Evolutionary conservation across 35 echinoderm and acorn worm species (phyloP).

Genomic region (Diadema setosum): DNA sequence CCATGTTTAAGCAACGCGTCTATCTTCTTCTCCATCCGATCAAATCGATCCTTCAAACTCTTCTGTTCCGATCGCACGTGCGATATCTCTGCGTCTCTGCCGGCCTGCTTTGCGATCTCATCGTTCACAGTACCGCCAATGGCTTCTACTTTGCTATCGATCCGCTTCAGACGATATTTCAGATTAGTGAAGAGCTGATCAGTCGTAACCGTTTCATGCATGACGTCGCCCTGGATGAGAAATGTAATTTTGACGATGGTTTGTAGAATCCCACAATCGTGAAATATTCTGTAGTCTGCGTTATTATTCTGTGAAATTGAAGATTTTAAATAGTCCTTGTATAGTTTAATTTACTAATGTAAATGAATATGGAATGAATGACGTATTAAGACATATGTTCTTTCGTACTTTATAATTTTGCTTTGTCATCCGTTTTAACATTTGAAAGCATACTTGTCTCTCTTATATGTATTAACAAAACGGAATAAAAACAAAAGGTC

Average conservation of each 20-base stretch:
- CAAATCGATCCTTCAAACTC: not conserved
- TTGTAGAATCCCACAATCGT: not conserved
- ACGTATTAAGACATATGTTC: not conserved
- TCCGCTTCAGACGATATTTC: not conserved
- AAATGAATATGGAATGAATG: too few relatives aligned
- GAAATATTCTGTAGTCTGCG: not conserved
- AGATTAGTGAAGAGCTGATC: not conserved
- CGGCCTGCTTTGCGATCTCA: not conserved
- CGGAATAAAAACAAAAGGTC: too few relatives aligned
- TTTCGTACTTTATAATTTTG: not conserved
- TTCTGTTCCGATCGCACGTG: not conserved
- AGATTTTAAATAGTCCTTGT: not conserved
- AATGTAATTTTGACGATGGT: not conserved
- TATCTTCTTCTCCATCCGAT: not conserved
- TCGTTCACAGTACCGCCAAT: not conserved
- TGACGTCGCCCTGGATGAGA: not conserved
- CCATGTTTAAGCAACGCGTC: not conserved
- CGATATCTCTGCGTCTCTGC: not conserved
- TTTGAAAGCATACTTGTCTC: too few relatives aligned
- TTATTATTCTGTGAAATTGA: not conserved
- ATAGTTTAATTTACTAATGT: too few relatives aligned
- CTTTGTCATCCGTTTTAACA: too few relatives aligned
- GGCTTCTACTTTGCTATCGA: not conserved
- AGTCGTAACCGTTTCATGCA: not conserved
- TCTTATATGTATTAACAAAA: too few relatives aligned